Base-by-base conservation (phyloP, 2,113 vertebrate genomes). In the Ariopsis seemanni region DNA sequence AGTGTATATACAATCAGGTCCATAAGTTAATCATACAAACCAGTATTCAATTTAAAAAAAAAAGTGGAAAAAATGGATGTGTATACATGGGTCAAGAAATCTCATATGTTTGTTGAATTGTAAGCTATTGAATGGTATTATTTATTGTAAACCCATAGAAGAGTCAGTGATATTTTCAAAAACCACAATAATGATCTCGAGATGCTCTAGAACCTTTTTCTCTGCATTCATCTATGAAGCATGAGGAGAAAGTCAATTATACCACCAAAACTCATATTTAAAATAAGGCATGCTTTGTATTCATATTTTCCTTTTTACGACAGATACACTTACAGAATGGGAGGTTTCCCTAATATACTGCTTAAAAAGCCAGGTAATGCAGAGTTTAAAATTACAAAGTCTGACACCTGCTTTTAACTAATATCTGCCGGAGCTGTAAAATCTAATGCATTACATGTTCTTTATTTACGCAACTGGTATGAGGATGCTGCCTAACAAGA, bases 401-500 rank as follows among this genome's bases (percentile, higher is more conserved):
- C 34, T 71, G 67, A 82, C 69, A 62, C 77, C 20, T 83, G 84
- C 87, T 85, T 86, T 86, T 71, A 90, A 79, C 55, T 88, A 85
- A 88, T 89, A 82, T 85, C 82, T 69, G 52, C 72, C 58, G 9
- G 60, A 84, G 63, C 86, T 87, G 82, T 82, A 63, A 78, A 42
- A 84, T 67, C 88, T 82, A 89, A 89, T 77, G 63, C 71, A 30
- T 83, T 50, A 30, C 42, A 48, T 78, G 52, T 52, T n/a, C 77
- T 71, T 85, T 88, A 58, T 89, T 88, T 87, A 85, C 18, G 85
- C 89, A 91, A 88, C 85, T 87, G 85, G 88, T 90, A 69, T 17
- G 17, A 52, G 63, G 77, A 53, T 57, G 82, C 86, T 50, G 20
- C 74, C 62, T 69, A 65, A 88, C 65, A 83, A 50, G 52, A 48